A percentile compares a stretch with the other conserved stretches of the same genome.
These are phyloP conservation scores for Aleiodes alternator DNA, from an alignment of 2,888 invertebrate genomes.

Conservation along the genomic window DNA sequence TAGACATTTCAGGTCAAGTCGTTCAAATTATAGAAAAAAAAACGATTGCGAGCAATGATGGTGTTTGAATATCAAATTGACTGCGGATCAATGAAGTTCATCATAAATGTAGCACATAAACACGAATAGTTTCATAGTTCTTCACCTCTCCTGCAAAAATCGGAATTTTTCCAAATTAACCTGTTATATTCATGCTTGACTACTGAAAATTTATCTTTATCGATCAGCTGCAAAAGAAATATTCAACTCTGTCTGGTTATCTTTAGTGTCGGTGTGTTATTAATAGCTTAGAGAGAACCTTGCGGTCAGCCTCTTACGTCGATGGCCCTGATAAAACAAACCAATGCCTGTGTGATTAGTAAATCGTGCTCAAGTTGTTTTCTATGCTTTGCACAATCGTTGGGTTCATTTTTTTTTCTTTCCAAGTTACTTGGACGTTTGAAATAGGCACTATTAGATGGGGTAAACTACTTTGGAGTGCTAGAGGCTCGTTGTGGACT, in stretches of 20 bases:
- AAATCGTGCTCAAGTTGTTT: not conserved
- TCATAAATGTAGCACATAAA: too few relatives aligned
- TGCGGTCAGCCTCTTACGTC: constrained; percentile 35
- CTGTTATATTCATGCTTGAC: not conserved
- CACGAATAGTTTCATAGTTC: too few relatives aligned
- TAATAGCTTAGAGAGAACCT: constrained; percentile 20
- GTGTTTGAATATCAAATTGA: too few relatives aligned
- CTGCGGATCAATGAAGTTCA: too few relatives aligned
- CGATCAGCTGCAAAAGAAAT: constrained; percentile 27
- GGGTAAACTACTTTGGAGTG: constrained; percentile 7
- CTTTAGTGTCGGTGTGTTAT: constrained; percentile 29
- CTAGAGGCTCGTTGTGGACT: constrained; percentile 38
- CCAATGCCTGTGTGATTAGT: constrained; percentile 5
- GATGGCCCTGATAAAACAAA: constrained; percentile 40
- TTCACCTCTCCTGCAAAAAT: too few relatives aligned
- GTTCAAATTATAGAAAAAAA: too few relatives aligned
- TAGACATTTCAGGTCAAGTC: too few relatives aligned
- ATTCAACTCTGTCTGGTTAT: constrained; percentile 17
- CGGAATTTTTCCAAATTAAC: too few relatives aligned
- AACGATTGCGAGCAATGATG: too few relatives aligned
- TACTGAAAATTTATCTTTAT: constrained; percentile 28
- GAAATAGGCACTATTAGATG: not conserved
- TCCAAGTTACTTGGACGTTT: not conserved
- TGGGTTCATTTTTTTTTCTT: not conserved
- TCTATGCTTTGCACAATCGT: too few relatives aligned